phyloP scores from a whole-genome alignment of 2,113 vertebrate genomes.

The Physeter macrocephalus region DNA sequence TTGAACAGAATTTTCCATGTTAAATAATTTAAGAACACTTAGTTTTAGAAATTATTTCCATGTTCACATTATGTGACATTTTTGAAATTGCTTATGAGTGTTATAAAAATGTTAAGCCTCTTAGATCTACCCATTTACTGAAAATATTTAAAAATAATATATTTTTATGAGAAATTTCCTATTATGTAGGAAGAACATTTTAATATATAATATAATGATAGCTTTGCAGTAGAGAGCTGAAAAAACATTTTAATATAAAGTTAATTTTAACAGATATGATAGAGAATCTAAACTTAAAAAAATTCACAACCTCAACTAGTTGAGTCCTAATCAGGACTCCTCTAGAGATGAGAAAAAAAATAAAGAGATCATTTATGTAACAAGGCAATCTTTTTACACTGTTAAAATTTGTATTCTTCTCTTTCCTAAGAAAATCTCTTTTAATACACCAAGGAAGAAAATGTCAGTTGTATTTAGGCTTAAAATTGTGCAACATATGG shows the following conservation, averaged over 20 bases:
- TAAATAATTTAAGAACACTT: constrained; percentile 31
- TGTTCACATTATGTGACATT: constrained; percentile 28
- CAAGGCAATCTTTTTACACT: not conserved
- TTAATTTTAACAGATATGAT: constrained; percentile 16
- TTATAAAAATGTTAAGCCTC: constrained; percentile 32
- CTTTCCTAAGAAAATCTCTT: constrained; percentile 16
- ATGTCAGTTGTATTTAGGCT: not conserved
- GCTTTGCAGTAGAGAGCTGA: not conserved
- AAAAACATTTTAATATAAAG: constrained; percentile 32
- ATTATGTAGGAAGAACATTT: not conserved
- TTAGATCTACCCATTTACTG: constrained; percentile 16
- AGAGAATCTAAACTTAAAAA: constrained; percentile 6
- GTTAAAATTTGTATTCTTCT: constrained; percentile 33
- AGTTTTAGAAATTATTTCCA: constrained; percentile 25
- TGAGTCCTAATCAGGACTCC: not conserved
- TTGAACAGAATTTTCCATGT: constrained; percentile 22
- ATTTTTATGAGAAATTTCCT: not conserved
- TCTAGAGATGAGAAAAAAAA: constrained; percentile 15
- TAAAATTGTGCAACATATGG: not conserved
- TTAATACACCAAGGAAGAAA: constrained; percentile 35
- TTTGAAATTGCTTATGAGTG: constrained; percentile 24
- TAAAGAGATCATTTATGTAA: constrained; percentile 12
- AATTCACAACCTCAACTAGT: not conserved
- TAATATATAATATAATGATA: constrained; percentile 4
- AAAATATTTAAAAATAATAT: constrained; percentile 43